Base-by-base conservation (phyloP, 2,888 invertebrate genomes). In the Laspeyria flexula region DNA sequence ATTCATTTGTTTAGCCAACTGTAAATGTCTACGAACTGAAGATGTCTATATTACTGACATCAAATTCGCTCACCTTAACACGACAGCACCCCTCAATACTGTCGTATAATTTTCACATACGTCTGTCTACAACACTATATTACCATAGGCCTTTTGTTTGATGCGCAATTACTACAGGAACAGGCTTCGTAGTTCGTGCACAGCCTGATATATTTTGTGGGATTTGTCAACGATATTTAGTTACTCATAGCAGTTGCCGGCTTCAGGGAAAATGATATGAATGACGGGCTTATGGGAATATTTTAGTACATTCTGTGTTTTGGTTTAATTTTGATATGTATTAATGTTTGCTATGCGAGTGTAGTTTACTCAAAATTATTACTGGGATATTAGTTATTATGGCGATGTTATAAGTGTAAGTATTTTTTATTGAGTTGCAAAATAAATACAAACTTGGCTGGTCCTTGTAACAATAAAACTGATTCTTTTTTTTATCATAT, bases 101-200 rank as follows among this genome's bases (percentile, higher is more conserved):
- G 71, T 81, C 71, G 90, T 86, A 90, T 90, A 90, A 90, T 90
- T 90, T 88, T 84, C 88, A 82, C 90, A 90, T 90, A 82, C 83
- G 86, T 89, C 88, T 83, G 87, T 85, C 85, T 83, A 60, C 77
- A 86, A 86, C 67, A 77, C 75, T 84, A 86, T 88, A 89, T 89
- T 88, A 88, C 85, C 88, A 80, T 84, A 78, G 77, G 76, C 71
- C 83, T 88, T 88, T 88, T 88, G 89, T 89, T 88, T 86, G 86
- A 79, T 79, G 78, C 79, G 81, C 86, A 88, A 88, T 88, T 87
- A 83, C 85, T 75, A 71, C 52, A 51, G 45, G 30, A 43, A 51
- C 51, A 42, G 55, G 43, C 65, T 52, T n/a, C 45, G 15, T 37
- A 42, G 64, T 52, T n/a, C 45, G 15, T 37, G 34, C 29, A 51